Conservation (phyloP, 2,888 invertebrate genomes). For the Drosophila differens region DNA sequence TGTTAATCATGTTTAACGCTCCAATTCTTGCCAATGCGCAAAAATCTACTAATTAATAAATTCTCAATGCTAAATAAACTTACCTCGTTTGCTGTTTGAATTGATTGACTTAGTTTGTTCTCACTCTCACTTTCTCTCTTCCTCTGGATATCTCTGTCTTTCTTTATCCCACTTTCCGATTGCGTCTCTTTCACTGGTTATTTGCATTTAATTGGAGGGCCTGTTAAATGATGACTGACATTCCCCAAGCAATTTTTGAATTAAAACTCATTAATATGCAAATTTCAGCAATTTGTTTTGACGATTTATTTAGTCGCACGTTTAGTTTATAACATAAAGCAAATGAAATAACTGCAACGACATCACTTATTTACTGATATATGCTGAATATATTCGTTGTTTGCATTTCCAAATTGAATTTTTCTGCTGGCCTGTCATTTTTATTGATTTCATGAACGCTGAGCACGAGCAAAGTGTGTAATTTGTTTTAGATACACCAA, state of each 20-base stretch:
- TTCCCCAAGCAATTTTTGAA: slow-evolving; percentile 37
- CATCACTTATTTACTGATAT: slow-evolving; percentile 24
- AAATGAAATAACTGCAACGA: slow-evolving; percentile 26
- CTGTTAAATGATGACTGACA: slow-evolving; percentile 23
- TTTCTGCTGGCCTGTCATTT: slow-evolving; percentile 30
- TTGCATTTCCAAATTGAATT: slow-evolving; percentile 33
- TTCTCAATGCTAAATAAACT: slow-evolving; percentile 52
- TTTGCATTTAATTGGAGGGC: slow-evolving; percentile 15
- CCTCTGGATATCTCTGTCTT: not conserved
- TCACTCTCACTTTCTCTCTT: not conserved
- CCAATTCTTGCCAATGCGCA: slow-evolving; percentile 42
- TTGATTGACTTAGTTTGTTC: slow-evolving; percentile 58
- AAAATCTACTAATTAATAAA: slow-evolving; percentile 63
- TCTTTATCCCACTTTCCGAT: not conserved
- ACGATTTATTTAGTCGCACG: slow-evolving; percentile 34
- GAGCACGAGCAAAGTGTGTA: slow-evolving; percentile 1
- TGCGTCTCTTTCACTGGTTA: slow-evolving; percentile 9
- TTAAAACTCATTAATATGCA: slow-evolving; percentile 57
- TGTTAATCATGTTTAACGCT: slow-evolving; percentile 40
- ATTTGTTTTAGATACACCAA: slow-evolving; percentile 16
- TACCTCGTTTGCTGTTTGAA: slow-evolving; percentile 64
- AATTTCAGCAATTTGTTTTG: slow-evolving; percentile 46
- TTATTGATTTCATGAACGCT: slow-evolving; percentile 29
- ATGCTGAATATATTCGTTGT: slow-evolving; percentile 22
- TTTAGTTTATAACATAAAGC: slow-evolving; percentile 23